These are phyloP conservation scores for Drosophila anomelani DNA, from an alignment of 2,888 invertebrate genomes.

Conservation along the genomic window DNA sequence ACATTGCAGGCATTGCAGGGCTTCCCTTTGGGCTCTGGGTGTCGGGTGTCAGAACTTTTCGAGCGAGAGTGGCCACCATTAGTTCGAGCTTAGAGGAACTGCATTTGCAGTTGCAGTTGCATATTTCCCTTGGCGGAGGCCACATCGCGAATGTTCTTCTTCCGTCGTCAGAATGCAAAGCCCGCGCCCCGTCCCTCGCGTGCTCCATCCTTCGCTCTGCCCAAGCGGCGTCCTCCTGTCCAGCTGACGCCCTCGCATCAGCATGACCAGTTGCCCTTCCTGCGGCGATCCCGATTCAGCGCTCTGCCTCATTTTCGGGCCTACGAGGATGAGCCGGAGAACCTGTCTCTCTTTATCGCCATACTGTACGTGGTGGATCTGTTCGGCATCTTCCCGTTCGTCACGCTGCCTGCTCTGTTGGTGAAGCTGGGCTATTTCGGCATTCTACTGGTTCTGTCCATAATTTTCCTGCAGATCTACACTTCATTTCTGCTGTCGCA, in stretches of 20 bases:
- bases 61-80: conserved; percentile 35
- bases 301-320: conserved; percentile 82
- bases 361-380: conserved; percentile 91
- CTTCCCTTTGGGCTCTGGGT: conserved; percentile 47
- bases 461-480: conserved; percentile 91
- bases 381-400: conserved; percentile 93
- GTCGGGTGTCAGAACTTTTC: conserved; percentile 63
- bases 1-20: conserved; percentile 65
- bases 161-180: conserved; percentile 63
- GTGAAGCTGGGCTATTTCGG: conserved; percentile 91
- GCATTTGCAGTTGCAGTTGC: conserved; percentile 26
- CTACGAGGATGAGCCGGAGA: conserved; percentile 72
- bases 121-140: conserved; percentile 4
- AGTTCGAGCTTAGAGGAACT: conserved; percentile 43
- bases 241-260: conserved; percentile 72
- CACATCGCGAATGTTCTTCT: conserved; percentile 63
- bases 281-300: conserved; percentile 81
- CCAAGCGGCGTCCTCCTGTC: conserved; percentile 61
- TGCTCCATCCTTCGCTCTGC: conserved; percentile 64
- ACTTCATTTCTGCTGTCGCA: conserved; percentile 92
- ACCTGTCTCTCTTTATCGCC: conserved; percentile 89
- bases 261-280: conserved; percentile 82
- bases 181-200: conserved; percentile 69
- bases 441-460: conserved; percentile 88
- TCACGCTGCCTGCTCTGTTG: conserved; percentile 90